Base-by-base conservation (phyloP, 1,140 invertebrate genomes). In the Pinna nobilis region DNA sequence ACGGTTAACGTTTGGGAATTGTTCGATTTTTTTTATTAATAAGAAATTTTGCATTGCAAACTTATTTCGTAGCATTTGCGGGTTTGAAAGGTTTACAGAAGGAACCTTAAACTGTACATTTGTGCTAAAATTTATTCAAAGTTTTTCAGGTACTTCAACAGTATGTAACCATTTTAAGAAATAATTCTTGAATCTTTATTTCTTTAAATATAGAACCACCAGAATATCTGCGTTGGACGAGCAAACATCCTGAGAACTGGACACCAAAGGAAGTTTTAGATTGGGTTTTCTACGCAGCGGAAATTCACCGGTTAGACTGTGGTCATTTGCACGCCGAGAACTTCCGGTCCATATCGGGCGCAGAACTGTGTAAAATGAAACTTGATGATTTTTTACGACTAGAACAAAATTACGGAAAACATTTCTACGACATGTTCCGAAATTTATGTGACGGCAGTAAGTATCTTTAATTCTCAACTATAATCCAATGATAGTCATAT, bases 241-340 rank as follows among this genome's bases (percentile, higher is more conserved):
- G 64, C 3, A 80, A 81, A 49, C 78, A 83, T 50, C 84, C 85
- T 2, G 79, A 87, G 57, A 67, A 71, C 61, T 87, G 85, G 85
- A 71, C 57, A 2, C 49, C 79, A 23, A 49, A 68, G 7, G 80
- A 87, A 23, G 83, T 87, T 13, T 73, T 84, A 30, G 82, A 83
- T 68, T 87, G 84, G 83, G 30, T 87, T 23, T 84, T 84, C 63
- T 82, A 73, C 66, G 67, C 82, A 39, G 82, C 74, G 7, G 76
- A 82, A 60, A 74, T 74, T 51, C 70, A 76, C 15, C 64, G 74
- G 6, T 44, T 84, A 7, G 79, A 85, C 63, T 78, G 78, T 53
- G 65, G 68, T 3, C 67, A 79, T 28, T 73, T 86, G 50, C 57
- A 73, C 20, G 81, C 72, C 3, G 85, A 87, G 55, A 77, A 76